Evolutionary conservation across 2,888 invertebrate species (phyloP).

Genomic region (Sphaerophoria taeniata): DNA sequence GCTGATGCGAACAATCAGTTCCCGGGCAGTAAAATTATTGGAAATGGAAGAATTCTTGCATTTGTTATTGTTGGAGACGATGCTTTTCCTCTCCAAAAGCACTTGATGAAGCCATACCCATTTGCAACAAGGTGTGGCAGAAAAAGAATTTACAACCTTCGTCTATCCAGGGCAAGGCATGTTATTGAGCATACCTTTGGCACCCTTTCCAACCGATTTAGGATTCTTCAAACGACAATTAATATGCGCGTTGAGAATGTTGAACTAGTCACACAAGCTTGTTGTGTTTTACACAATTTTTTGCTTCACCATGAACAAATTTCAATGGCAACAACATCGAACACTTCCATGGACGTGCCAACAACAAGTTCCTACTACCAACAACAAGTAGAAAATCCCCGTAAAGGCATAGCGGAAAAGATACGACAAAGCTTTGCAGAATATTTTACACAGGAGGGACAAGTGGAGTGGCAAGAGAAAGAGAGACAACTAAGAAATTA

Average conservation of each 20-base stretch:
- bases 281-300: no score
- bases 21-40: constrained; percentile 29
- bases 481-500: no score
- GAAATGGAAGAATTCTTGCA: constrained; percentile 51
- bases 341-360: no score
- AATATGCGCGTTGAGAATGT: no score
- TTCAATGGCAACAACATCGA: no score
- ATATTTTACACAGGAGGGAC: neutral
- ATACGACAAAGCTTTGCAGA: no score
- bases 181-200: neutral
- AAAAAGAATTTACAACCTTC: constrained; percentile 8
- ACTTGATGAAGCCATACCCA: constrained; percentile 56
- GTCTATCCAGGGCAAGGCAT: neutral
- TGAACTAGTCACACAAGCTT: no score
- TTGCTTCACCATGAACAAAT: no score
- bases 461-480: no score
- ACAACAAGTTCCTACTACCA: neutral
- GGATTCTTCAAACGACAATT: no score
- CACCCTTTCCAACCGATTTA: neutral
- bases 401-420: neutral
- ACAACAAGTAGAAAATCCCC: neutral
- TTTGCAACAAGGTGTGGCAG: neutral
- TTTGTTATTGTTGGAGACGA: constrained; percentile 35
- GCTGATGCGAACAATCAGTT: constrained; percentile 9
- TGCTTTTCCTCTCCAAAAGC: constrained; percentile 43